Evolutionary conservation across 2,888 invertebrate species (phyloP), one percentile per base, ranked within the genome.

Genomic region (Aelia acuminata): DNA sequence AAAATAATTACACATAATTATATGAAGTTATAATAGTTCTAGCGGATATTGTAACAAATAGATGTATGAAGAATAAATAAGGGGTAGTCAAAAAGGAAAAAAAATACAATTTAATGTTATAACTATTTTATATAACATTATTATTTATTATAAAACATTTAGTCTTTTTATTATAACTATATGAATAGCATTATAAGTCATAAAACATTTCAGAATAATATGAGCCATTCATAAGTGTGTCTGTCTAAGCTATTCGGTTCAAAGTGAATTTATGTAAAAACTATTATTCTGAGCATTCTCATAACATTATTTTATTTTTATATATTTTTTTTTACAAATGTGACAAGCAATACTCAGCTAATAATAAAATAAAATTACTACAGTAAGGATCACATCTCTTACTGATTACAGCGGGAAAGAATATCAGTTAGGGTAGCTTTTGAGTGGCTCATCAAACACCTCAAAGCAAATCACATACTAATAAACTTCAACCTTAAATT

Each of bases 211-310:
- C 15, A n/a, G 43, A 43, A 43, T 5, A 47, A 80, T 80, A 80
- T 80, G 80, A 80, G 43, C 80, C 80, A 80, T 80, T 80, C 80
- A 80, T 80, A 80, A 80, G 80, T 80, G 80, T 80, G 80, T 80
- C 80, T 80, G 35, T 43, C 43, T 80, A 43, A 80, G 22, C 80
- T 80, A 80, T 43, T 80, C n/a, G n/a, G 43, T 80, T 80, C n/a
- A 80, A 39, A 43, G 80, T 43, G 80, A 47, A 8, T 47, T 47
- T 35, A 80, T 80, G 80, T 43, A 80, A 80, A 80, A 80, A 43
- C 80, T 10, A n/a, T 80, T 80, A 43, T 80, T 43, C 22, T 80
- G 80, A 80, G 80, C 80, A 80, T 80, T 70, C 7, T 70, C 26
- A 70, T 35, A 26, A 26, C 11, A 57, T 57, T 57, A 3, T 8